These are phyloP conservation scores for Caenorhabditis virilis DNA, from an alignment of 2,888 invertebrate species.

Conservation along the genomic window DNA sequence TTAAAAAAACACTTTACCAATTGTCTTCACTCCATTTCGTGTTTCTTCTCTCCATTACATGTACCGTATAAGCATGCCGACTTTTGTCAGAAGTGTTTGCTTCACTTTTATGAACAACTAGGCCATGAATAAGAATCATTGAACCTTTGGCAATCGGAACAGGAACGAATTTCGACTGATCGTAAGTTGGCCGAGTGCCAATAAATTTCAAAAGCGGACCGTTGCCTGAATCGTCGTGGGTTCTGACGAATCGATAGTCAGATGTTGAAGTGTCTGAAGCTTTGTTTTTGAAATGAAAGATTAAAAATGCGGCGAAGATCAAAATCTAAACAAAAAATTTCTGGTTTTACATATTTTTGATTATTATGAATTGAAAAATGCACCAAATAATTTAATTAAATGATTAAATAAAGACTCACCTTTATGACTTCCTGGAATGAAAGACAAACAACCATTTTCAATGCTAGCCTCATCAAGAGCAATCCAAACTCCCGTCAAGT, in stretches of 20 bases:
- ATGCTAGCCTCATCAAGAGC: constrained; percentile 89
- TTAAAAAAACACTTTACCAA: constrained; percentile 57
- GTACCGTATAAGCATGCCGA: constrained; percentile 94
- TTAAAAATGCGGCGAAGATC: no score
- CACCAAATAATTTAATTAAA: no score
- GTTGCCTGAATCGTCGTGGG: constrained; percentile 35
- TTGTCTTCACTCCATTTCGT: constrained; percentile 80
- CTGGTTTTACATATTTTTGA: constrained; percentile 1
- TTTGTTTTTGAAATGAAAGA: background rate
- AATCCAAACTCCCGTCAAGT: constrained; percentile 85
- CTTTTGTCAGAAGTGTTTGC: constrained; percentile 81
- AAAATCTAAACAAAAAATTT: no score
- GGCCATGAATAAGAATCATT: constrained; percentile 86
- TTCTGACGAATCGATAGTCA: constrained; percentile 61
- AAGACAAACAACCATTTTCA: constrained; percentile 93
- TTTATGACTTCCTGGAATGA: constrained; percentile 88
- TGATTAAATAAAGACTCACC: constrained; percentile 69
- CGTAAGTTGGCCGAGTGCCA: constrained; percentile 62
- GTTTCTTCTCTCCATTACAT: constrained; percentile 81
- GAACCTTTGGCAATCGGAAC: constrained; percentile 81
- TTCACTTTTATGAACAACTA: constrained; percentile 90
- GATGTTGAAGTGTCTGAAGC: constrained; percentile 45
- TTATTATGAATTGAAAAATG: no score
- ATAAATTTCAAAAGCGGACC: constrained; percentile 58
- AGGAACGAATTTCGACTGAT: constrained; percentile 79